Percentiles rank a stretch among this genome's conserved stretches.
Conservation (phyloP, 2,888 invertebrate species). For the Standfussiana lucernea region DNA sequence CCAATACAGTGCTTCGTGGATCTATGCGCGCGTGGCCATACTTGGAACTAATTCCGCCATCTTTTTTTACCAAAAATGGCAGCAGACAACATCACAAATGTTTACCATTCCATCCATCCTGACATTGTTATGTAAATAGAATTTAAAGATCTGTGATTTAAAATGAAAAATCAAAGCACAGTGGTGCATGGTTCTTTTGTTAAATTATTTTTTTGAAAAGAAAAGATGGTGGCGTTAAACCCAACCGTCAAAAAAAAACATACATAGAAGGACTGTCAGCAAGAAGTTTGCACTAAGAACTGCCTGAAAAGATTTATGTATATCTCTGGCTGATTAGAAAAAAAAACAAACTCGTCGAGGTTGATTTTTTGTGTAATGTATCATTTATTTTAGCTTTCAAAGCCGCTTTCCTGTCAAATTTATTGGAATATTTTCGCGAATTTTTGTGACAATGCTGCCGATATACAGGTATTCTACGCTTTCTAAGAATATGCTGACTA, state of each 20-base stretch:
- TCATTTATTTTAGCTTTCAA: neutral
- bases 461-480: neutral
- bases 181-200: too few species aligned
- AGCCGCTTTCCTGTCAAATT: neutral
- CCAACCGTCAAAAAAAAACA: neutral
- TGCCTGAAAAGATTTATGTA: neutral
- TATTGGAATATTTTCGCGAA: neutral
- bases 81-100: neutral
- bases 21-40: neutral
- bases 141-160: too few species aligned
- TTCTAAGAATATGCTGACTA: neutral
- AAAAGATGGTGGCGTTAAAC: too few species aligned
- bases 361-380: neutral
- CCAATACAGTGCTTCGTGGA: neutral
- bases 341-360: neutral
- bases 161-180: too few species aligned
- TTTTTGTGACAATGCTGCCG: constrained; percentile 1
- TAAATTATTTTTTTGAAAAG: too few species aligned
- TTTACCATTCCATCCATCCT: neutral
- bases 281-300: constrained; percentile 13
- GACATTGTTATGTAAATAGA: too few species aligned
- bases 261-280: neutral
- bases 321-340: neutral
- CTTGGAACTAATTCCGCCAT: neutral
- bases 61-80: neutral